These are phyloP conservation scores for Hydrotaea cyrtoneurina DNA, from an alignment of 2,888 invertebrate species.

Conservation along the genomic window DNA sequence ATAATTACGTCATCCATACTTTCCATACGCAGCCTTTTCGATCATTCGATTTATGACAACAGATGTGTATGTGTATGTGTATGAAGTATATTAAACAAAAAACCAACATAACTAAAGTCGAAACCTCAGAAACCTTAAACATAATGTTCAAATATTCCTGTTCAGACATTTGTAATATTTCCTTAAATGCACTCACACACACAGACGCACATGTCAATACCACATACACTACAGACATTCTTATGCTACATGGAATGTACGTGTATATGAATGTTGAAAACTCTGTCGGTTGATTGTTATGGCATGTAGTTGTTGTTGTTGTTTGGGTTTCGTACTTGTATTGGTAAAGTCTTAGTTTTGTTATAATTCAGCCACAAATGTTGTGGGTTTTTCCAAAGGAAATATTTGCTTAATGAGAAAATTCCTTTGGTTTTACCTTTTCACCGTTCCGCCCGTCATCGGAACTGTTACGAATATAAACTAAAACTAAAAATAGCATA, in stretches of 20 bases:
- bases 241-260: neutral
- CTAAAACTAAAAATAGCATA: neutral
- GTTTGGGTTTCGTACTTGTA: neutral
- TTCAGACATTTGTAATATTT: conserved; percentile 21
- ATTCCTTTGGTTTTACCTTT: conserved; percentile 43
- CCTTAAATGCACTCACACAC: neutral
- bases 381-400: conserved; percentile 42
- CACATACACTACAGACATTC: too few species aligned
- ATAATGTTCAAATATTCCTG: conserved; percentile 12
- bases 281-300: conserved; percentile 13
- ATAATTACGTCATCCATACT: too few species aligned
- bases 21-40: too few species aligned
- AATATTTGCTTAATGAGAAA: conserved; percentile 59
- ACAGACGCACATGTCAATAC: neutral
- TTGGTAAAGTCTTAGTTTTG: conserved; percentile 12
- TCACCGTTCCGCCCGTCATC: neutral
- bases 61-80: neutral
- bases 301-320: neutral
- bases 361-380: conserved; percentile 47
- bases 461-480: neutral
- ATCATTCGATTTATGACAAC: too few species aligned
- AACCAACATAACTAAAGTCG: neutral
- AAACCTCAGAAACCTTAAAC: conserved; percentile 23
- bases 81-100: conserved; percentile 5
- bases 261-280: neutral